Base-by-base conservation (phyloP, 2,113 vertebrate species). In the Paralichthys olivaceus region DNA sequence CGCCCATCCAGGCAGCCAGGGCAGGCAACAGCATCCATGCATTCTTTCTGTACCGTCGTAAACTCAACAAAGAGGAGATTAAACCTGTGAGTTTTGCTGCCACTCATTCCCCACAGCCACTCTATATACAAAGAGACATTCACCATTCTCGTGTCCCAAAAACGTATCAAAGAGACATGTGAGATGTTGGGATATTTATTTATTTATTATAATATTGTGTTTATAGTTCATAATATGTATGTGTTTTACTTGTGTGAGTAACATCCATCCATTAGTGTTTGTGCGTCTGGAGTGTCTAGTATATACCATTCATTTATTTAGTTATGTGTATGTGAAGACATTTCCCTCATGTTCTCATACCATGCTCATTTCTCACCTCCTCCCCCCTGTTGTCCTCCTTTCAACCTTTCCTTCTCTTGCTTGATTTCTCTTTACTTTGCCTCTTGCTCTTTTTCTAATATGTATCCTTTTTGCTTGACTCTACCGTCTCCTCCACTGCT, bases 1-100 rank as follows among this genome's bases (percentile, higher is more conserved):
- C 95, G 0, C 94, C 94, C 23, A 93, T 94, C 85, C 94, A 97
- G 83, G 95, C 96, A 0, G 96, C 96, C 2, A 89, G 96, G 0
- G 96, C 96, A 0, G 96, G 96, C 13, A 98, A 97, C 65, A 92
- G 92, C 0, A 93, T 96, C 28, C 92, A 97, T 0, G 93, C 96
- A 0, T 87, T 95, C 15, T 92, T 98, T 5, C 87, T 96, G 11
- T 98, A 97, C 67, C 94, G 96, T 47, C 91, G 94, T 15, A 94
- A 90, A 69, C 94, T 98, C 60, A 94, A 93, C 84, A 93, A 92
- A 37, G 96, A 96, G 70, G 95, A 97, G 84, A 84, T 97, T 14
- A 94, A 94, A 80, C 96, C 96, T 56, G 96, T 97, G 84, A 94
- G 96, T 91, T 58, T 19, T 60, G 13, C 37, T 1, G 11, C 28